Percentiles rank a stretch among this genome's conserved stretches.
Conservation (phyloP, 2,113 vertebrate species). For the Amphilophus citrinellus region DNA sequence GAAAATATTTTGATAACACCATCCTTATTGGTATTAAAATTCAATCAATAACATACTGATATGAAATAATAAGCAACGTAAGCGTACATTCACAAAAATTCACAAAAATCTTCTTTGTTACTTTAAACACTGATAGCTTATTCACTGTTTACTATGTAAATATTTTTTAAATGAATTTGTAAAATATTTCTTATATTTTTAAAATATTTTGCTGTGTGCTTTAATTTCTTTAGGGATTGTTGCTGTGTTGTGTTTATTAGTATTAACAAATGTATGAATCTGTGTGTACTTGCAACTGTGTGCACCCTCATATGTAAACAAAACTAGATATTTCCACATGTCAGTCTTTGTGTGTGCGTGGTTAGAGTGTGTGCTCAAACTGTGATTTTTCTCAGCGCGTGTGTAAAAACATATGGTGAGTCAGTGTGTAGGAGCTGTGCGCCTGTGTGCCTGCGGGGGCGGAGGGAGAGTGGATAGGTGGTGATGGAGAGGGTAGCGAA, state of each 20-base stretch:
- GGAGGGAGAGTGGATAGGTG: conserved; percentile 36
- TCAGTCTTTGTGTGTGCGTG: conserved; percentile 31
- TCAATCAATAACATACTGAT: neutral
- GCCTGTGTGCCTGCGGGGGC: conserved; percentile 54
- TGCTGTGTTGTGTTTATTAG: neutral
- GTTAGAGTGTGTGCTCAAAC: conserved; percentile 38
- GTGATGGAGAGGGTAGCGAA: conserved; percentile 45
- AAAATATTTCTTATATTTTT: neutral
- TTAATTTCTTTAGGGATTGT: neutral
- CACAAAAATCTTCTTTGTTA: too few species aligned
- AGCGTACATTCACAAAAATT: too few species aligned
- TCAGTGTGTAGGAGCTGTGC: conserved; percentile 73
- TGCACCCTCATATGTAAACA: conserved; percentile 1
- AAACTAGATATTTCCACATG: neutral
- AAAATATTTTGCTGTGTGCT: fast-evolving
- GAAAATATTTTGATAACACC: neutral
- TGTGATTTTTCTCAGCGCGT: conserved; percentile 45
- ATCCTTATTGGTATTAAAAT: neutral
- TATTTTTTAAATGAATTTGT: neutral
- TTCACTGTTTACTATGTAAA: neutral
- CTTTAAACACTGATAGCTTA: too few species aligned
- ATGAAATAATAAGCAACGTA: neutral
- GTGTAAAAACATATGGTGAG: conserved; percentile 75
- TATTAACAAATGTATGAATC: neutral
- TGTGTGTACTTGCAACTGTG: conserved; percentile 8